Evolutionary conservation across 2,797 vertebrate genomes (phyloP).

Genomic region (Glossophaga mutica): DNA sequence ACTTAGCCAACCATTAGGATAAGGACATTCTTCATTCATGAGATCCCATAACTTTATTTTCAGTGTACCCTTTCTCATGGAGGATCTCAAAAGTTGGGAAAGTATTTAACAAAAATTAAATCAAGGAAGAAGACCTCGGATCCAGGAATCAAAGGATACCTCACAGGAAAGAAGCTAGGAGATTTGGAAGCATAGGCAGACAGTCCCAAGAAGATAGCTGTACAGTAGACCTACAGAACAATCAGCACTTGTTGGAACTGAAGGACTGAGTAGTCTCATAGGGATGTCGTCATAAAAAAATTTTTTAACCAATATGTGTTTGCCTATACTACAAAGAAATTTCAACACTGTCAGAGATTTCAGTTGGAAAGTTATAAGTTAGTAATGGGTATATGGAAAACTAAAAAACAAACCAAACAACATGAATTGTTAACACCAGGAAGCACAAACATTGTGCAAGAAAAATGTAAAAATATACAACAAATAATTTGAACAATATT

Average conservation of each 20-base stretch:
- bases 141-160: not conserved
- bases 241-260: not conserved
- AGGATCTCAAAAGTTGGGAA: not conserved
- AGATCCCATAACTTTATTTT: not conserved
- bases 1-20: not conserved
- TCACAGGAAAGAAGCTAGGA: not conserved
- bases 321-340: not conserved
- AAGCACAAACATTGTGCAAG: not conserved
- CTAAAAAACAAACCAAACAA: not conserved
- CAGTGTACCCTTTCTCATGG: not conserved
- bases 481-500: not conserved
- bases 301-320: not conserved
- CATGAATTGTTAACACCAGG: not conserved
- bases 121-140: not conserved
- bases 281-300: not conserved
- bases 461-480: not conserved
- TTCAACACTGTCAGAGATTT: not conserved
- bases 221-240: not conserved
- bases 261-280: not conserved
- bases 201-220: not conserved
- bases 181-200: not conserved
- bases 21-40: not conserved
- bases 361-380: not conserved
- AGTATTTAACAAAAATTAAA: not conserved
- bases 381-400: not conserved